Evolutionary conservation across 2,888 invertebrate species (phyloP).

Genomic region (Dynastes grantii): DNA sequence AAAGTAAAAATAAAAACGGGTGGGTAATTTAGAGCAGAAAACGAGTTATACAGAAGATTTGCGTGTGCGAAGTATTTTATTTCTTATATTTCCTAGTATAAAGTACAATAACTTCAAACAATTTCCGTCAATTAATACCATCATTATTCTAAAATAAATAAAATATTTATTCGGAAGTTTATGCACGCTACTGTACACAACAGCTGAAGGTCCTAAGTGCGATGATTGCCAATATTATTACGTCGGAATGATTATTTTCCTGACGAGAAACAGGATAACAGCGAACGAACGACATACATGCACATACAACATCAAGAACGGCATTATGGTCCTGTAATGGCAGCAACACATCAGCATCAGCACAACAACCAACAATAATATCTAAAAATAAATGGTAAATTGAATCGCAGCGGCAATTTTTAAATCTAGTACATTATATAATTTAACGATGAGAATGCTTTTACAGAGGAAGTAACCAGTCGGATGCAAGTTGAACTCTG

Average conservation of each 20-base stretch:
- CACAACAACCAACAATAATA: constrained; percentile 39
- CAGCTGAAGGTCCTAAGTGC: neutral
- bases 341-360: constrained; percentile 13
- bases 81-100: too few species aligned
- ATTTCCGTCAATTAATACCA: too few species aligned
- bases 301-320: constrained; percentile 17
- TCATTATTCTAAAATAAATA: too few species aligned
- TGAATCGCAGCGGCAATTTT: constrained; percentile 69
- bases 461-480: constrained; percentile 71
- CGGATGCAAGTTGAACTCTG: constrained; percentile 71
- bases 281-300: neutral
- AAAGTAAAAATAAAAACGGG: too few species aligned
- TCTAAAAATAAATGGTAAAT: constrained; percentile 60
- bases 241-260: constrained; percentile 24
- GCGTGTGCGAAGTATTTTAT: too few species aligned
- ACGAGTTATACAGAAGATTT: too few species aligned
- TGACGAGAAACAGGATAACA: constrained; percentile 33
- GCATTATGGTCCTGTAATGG: constrained; percentile 2
- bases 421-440: constrained; percentile 71
- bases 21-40: too few species aligned
- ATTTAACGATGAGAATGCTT: constrained; percentile 70
- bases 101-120: too few species aligned
- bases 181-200: neutral
- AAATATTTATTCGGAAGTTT: neutral
- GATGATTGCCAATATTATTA: constrained; percentile 13